Conservation (phyloP, 1,140 invertebrate genomes). For the Penaeus vannamei region DNA sequence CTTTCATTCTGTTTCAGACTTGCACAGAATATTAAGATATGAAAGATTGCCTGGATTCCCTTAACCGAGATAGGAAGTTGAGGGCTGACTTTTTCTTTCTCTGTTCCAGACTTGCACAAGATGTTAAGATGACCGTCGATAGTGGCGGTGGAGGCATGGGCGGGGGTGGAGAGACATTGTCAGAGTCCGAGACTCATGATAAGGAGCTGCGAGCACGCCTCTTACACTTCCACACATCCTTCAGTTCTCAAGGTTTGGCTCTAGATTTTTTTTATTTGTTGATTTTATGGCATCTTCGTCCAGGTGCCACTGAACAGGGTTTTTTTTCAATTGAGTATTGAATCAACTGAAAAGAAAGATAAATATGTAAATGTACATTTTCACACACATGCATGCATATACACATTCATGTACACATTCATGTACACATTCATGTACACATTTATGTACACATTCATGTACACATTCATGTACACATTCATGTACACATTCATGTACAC, state of each 20-base stretch:
- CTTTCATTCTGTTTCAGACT: too few relatives aligned
- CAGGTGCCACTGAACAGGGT: background rate
- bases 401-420: background rate
- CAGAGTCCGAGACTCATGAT: constrained; percentile 39
- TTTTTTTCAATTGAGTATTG: background rate
- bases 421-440: background rate
- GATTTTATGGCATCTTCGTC: background rate
- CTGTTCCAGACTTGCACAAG: constrained; percentile 33
- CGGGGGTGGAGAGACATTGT: constrained; percentile 9
- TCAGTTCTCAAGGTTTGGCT: constrained; percentile 49
- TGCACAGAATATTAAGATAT: too few relatives aligned
- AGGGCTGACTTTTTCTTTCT: background rate
- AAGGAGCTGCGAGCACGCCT: constrained; percentile 48
- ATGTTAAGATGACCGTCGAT: constrained; percentile 58
- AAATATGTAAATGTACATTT: background rate
- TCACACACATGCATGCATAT: background rate
- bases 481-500: too few relatives aligned
- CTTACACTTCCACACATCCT: constrained; percentile 47
- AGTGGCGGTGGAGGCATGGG: constrained; percentile 49
- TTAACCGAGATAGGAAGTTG: too few relatives aligned
- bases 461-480: background rate
- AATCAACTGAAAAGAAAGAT: background rate
- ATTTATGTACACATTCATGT: background rate
- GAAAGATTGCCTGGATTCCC: too few relatives aligned
- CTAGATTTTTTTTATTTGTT: background rate